phyloP scores from a whole-genome alignment of 1,140 invertebrate species.

The Drosophila nebulosa region DNA sequence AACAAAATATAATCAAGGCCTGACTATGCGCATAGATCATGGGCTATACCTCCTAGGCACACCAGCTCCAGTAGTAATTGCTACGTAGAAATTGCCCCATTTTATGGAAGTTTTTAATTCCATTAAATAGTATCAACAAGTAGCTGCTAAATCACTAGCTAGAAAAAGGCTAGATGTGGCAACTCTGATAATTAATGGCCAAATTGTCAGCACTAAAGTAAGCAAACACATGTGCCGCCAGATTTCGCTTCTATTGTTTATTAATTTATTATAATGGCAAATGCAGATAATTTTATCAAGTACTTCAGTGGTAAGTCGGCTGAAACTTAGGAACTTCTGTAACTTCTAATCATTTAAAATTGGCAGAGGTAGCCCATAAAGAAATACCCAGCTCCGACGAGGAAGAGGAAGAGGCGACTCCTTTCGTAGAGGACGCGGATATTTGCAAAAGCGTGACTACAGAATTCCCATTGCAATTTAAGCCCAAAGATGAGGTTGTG shows the following conservation, averaged over 20 bases:
- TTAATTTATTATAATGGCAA: constrained; percentile 27
- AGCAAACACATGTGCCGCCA: constrained; percentile 24
- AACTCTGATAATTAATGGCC: background rate
- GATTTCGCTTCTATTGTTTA: background rate
- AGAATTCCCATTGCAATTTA: constrained; percentile 44
- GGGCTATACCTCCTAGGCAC: too few relatives aligned
- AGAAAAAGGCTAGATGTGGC: too few relatives aligned
- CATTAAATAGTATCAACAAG: too few relatives aligned
- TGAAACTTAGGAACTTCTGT: rapidly evolving
- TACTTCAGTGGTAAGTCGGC: constrained; percentile 38
- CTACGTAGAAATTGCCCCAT: too few relatives aligned
- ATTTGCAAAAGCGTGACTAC: constrained; percentile 54
- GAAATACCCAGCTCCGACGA: constrained; percentile 52
- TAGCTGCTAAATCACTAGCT: too few relatives aligned
- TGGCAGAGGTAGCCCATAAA: constrained; percentile 25
- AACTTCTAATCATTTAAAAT: background rate
- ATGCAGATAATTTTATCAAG: constrained; percentile 32
- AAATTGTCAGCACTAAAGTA: background rate
- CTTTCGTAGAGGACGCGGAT: constrained; percentile 47
- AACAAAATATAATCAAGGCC: too few relatives aligned
- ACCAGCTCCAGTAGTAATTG: too few relatives aligned
- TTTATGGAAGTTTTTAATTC: too few relatives aligned
- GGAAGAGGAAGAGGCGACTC: constrained; percentile 35
- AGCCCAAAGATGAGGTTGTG: constrained; percentile 40
- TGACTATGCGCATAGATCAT: too few relatives aligned